These are phyloP conservation scores for Lasioglossum villosulum DNA, from an alignment of 2,888 invertebrate species.

Conservation along the genomic window DNA sequence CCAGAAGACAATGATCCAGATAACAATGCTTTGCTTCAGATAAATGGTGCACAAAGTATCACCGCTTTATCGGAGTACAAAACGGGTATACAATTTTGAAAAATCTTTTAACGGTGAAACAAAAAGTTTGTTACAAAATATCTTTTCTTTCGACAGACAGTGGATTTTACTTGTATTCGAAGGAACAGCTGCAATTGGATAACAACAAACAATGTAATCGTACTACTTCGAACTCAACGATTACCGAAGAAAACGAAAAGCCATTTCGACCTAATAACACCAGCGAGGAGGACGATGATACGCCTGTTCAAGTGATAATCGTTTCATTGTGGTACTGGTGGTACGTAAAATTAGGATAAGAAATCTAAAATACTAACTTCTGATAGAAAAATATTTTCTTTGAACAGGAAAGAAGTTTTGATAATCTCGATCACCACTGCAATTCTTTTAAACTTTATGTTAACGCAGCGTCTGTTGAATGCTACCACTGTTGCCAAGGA, in stretches of 20 bases:
- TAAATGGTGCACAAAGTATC: conserved; percentile 84
- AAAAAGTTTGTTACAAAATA: background rate
- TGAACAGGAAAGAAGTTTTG: conserved; percentile 90
- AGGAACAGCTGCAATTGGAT: conserved; percentile 85
- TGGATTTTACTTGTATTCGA: conserved; percentile 91
- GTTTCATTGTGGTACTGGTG: conserved; percentile 93
- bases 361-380: conserved; percentile 73
- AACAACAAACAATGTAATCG: conserved; percentile 84
- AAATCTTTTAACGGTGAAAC: background rate
- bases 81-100: conserved; percentile 85
- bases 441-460: conserved; percentile 88
- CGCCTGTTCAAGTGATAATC: conserved; percentile 89
- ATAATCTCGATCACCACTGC: conserved; percentile 91
- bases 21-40: conserved; percentile 45
- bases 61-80: conserved; percentile 90
- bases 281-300: conserved; percentile 81
- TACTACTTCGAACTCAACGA: conserved; percentile 49
- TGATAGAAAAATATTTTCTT: conserved; percentile 44
- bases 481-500: conserved; percentile 74
- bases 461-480: conserved; percentile 85
- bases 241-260: conserved; percentile 18
- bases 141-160: conserved; percentile 85
- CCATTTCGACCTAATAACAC: conserved; percentile 31
- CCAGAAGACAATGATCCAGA: conserved; percentile 36
- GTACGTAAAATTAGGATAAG: conserved; percentile 79